A percentile compares a stretch with the other conserved stretches of the same genome.
Conservation (phyloP, 2,888 invertebrate species). For the Microdon myrmicae region DNA sequence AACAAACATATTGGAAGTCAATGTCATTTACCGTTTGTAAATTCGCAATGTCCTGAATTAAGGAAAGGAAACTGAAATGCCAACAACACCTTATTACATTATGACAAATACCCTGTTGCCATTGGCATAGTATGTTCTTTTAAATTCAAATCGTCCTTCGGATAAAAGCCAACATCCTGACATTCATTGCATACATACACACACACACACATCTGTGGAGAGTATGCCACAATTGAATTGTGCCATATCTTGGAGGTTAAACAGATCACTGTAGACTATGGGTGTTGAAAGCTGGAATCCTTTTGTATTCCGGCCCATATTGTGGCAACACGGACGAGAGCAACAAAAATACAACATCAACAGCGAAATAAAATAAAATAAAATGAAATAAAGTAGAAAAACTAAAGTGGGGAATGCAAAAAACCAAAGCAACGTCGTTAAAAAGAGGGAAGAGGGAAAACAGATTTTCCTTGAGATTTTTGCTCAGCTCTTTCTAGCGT, state of each 20-base stretch:
- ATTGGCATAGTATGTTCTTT: slow-evolving; percentile 1
- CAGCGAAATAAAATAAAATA: no score
- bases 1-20: slow-evolving; percentile 22
- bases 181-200: slow-evolving; percentile 20
- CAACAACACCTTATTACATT: slow-evolving; percentile 14
- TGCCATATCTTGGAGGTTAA: slow-evolving; percentile 45
- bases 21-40: slow-evolving; percentile 15
- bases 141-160: slow-evolving; percentile 20
- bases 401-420: neutral
- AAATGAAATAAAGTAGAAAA: no score
- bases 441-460: slow-evolving; percentile 28
- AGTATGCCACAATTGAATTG: slow-evolving; percentile 42
- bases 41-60: slow-evolving; percentile 4
- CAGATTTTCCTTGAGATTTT: slow-evolving; percentile 35
- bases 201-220: slow-evolving; percentile 1
- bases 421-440: slow-evolving; percentile 28
- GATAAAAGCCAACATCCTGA: slow-evolving; percentile 25
- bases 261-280: slow-evolving; percentile 31
- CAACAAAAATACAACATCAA: neutral
- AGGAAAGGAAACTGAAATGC: slow-evolving; percentile 5
- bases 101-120: neutral
- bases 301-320: slow-evolving; percentile 42
- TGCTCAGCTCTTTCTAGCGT: slow-evolving; percentile 2
- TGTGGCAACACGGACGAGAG: slow-evolving; percentile 15
- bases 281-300: slow-evolving; percentile 34